Base-by-base conservation (phyloP, 2,888 invertebrate genomes). In the Phyto melanocephala region DNA sequence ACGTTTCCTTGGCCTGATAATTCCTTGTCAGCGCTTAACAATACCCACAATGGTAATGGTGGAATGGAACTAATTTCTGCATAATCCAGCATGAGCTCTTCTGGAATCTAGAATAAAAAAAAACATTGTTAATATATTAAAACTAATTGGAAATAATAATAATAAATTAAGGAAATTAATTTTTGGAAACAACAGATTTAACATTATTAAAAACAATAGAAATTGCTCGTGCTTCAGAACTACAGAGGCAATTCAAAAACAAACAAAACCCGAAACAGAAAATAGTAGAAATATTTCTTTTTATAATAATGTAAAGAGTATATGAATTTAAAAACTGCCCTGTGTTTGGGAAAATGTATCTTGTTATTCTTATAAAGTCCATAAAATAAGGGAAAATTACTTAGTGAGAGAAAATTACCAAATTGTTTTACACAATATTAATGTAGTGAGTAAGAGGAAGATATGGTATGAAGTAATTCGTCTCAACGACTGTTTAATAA, bases 1-100 rank as follows among this genome's bases (percentile, higher is more conserved):
- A 84, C 76, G 11, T 81, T 85, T 3, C 85, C 84, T 77, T 87
- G 87, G 0, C 88, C 88, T 3, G 94, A 92, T n/a, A 94, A 94
- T 90, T 97, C 97, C 87, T 96, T 95, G 89, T 99, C 99, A 0
- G 99, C 99, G 35, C 97, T 96, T 7, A 99, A 92, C 1, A 99
- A 92, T 2, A 98, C 98, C 96, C 98, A 99, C 20, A 99, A 92
- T 0, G 99, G 99, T 67, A 99, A 92, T 0, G 99, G 99, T 0
- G 99, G 98, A 85, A 99, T 98, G n/a, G 99, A 98, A 1, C 97
- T 97, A 80, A 99, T 96, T 91, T 99, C 99, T 0, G 98, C 96
- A 89, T 98, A 98, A 91, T 98, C 98, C 70, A 98, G 91, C 84
- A 96, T 96, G 45, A 97, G 92, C 88, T 98, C 98, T 89, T 98